phyloP scores from a whole-genome alignment of 2,113 vertebrate genomes.

The Melanerpes formicivorus region DNA sequence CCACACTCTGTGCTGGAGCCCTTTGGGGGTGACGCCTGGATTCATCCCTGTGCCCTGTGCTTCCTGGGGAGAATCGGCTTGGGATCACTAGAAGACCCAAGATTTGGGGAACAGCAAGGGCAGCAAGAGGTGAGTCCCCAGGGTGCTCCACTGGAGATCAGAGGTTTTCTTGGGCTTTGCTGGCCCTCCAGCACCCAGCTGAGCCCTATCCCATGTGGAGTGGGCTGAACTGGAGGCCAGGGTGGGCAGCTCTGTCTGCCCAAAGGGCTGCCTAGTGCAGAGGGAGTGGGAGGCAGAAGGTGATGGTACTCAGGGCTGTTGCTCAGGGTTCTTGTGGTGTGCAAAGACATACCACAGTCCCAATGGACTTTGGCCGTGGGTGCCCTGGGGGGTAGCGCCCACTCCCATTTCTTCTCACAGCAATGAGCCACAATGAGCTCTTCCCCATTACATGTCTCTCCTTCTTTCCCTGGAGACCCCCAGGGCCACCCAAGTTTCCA shows the following conservation, averaged over 20 bases:
- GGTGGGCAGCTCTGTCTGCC: neutral
- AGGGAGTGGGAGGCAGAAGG: accelerated
- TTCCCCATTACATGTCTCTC: neutral
- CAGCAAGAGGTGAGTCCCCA: neutral
- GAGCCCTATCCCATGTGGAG: neutral
- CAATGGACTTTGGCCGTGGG: neutral
- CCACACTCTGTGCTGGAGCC: accelerated
- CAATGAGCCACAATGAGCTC: accelerated
- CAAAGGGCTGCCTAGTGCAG: neutral
- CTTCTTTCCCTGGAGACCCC: neutral
- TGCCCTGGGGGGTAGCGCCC: accelerated
- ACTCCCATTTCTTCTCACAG: neutral
- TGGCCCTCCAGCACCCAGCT: neutral
- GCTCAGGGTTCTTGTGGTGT: neutral
- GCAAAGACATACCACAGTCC: accelerated
- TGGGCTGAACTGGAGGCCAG: neutral
- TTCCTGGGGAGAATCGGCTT: neutral
- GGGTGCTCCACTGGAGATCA: neutral
- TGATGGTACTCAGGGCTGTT: neutral
- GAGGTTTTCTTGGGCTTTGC: neutral
- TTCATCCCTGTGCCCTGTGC: accelerated
- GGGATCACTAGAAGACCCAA: neutral
- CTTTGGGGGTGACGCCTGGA: neutral
- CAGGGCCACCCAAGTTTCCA: neutral
- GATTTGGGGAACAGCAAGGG: accelerated